Evolutionary conservation across 2,888 invertebrate species (phyloP).

Genomic region (Dryobota labecula): DNA sequence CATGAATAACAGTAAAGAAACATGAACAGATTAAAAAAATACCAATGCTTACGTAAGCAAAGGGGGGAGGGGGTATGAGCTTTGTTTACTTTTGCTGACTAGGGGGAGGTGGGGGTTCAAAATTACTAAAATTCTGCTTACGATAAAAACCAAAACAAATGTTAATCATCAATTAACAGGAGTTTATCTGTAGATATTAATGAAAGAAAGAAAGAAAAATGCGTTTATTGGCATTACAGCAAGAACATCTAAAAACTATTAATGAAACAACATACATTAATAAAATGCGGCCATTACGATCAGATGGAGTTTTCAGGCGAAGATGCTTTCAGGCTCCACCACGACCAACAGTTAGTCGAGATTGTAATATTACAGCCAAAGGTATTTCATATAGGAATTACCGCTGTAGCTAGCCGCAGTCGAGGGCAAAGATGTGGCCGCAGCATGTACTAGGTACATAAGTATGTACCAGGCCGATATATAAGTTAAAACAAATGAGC

Average conservation of each 20-base stretch:
- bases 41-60: too few relatives aligned
- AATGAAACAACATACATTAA: too few relatives aligned
- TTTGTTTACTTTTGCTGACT: too few relatives aligned
- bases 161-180: not conserved
- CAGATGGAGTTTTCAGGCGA: not conserved
- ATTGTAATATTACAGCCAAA: conserved; percentile 23
- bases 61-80: too few relatives aligned
- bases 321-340: not conserved
- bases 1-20: too few relatives aligned
- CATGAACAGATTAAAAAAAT: too few relatives aligned
- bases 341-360: conserved; percentile 2
- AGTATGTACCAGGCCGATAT: not conserved
- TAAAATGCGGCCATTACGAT: not conserved
- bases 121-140: too few relatives aligned
- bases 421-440: conserved; percentile 7
- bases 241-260: too few relatives aligned
- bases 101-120: too few relatives aligned
- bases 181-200: not conserved
- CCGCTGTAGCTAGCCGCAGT: conserved; percentile 9
- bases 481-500: not conserved
- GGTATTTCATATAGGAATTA: conserved; percentile 32
- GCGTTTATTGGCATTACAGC: too few relatives aligned
- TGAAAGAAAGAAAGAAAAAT: too few relatives aligned
- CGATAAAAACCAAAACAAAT: too few relatives aligned
- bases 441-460: conserved; percentile 3